Evolutionary conservation across 1,140 invertebrate species (phyloP), one percentile per base, ranked within the genome.

Genomic region (Semibalanus balanoides): DNA sequence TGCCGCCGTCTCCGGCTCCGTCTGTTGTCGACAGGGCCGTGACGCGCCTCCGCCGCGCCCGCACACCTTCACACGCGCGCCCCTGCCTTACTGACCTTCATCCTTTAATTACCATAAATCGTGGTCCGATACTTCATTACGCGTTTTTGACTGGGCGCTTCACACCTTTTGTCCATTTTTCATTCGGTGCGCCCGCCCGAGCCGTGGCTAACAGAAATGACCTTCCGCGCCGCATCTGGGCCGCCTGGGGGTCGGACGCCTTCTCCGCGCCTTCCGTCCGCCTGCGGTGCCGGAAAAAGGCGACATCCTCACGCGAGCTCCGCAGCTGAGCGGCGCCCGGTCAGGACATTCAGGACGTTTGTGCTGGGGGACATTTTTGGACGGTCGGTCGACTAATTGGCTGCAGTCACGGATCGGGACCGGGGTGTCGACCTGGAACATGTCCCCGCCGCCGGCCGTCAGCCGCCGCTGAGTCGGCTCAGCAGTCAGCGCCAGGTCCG

Each of bases 141-240:
- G 51, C 9, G 51, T 64, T 64, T 64, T 64, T 64, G 51, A 64
- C 51, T 64, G 14, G n/a, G 51, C 11, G 51, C 51, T 64, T 64
- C 51, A 64, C 51, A 64, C 51, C 51, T 64, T 64, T 64, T 64
- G 51, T 64, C 51, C 51, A 64, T 64, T 64, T 64, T 64, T 64
- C 51, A 64, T 64, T 64, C 51, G 51, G 51, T 19, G 14, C 14
- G 14, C 14, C 14, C 51, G 51, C 11, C 22, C 51, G 51, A 19
- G 51, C 51, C 51, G 51, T 64, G 22, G 51, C 51, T 64, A 64
- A 64, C 51, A 64, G 51, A 64, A 64, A 64, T 25, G 51, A 64
- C 51, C 51, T 64, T 64, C 51, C 22, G 9, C 51, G 14, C 11
- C 14, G 22, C 51, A 64, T 64, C 51, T 64, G 51, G 51, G 51